A percentile compares a stretch with the other conserved stretches of the same genome.
phyloP scores from a whole-genome alignment of 2,888 invertebrate genomes.

The Megaustenia siamemsis region DNA sequence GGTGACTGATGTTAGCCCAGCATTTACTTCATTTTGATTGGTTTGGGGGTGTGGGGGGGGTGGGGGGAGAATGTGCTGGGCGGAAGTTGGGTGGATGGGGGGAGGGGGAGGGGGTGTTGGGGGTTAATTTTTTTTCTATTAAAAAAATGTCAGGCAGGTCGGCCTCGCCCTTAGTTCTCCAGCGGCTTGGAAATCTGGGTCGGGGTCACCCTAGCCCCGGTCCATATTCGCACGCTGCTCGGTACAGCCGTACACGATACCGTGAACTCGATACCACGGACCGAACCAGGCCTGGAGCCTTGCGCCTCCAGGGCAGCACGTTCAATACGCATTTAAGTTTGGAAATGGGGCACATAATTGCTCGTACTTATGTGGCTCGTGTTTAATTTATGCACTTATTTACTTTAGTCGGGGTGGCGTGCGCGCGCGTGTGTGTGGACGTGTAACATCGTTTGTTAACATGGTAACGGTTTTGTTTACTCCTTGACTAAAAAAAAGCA shows the following conservation, averaged over 20 bases:
- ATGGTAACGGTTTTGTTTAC: no score
- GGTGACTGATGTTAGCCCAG: neutral
- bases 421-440: no score
- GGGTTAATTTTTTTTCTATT: neutral
- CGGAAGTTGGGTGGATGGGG: neutral
- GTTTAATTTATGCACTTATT: no score
- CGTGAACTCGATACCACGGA: slow-evolving; percentile 17
- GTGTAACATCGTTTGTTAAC: no score
- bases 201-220: slow-evolving; percentile 28
- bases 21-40: neutral
- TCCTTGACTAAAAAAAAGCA: no score
- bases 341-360: no score
- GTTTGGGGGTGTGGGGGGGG: neutral
- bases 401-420: no score
- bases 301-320: no score
- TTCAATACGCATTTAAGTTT: no score
- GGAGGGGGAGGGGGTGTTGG: neutral
- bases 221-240: neutral
- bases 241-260: neutral
- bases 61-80: neutral
- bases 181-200: slow-evolving; percentile 1
- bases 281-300: no score
- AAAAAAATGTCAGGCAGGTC: slow-evolving; percentile 7
- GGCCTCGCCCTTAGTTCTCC: slow-evolving; percentile 10
- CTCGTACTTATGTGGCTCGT: no score